Conservation (phyloP, 2,888 invertebrate species). For the Caenorhabditis zanzibari region DNA sequence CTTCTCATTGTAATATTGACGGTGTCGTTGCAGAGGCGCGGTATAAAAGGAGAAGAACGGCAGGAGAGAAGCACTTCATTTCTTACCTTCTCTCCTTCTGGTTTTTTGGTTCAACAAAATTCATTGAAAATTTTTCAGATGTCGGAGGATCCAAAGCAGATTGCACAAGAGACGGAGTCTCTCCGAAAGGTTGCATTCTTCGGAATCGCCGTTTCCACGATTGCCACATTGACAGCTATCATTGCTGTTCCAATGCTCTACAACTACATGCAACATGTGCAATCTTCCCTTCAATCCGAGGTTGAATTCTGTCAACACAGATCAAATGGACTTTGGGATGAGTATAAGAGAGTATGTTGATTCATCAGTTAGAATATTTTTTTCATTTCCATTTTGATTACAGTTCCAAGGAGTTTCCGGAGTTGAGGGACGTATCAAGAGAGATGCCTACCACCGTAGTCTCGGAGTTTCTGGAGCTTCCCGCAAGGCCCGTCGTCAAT, state of each 20-base stretch:
- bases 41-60: slow-evolving; percentile 62
- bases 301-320: slow-evolving; percentile 75
- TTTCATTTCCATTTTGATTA: slow-evolving; percentile 11
- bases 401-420: slow-evolving; percentile 66
- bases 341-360: slow-evolving; percentile 70
- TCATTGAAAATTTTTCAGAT: slow-evolving; percentile 4
- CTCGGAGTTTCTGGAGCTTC: slow-evolving; percentile 60
- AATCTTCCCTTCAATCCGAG: slow-evolving; percentile 74
- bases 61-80: slow-evolving; percentile 43
- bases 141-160: slow-evolving; percentile 69
- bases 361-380: too few relatives aligned
- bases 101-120: neutral
- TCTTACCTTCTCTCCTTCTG: neutral
- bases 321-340: slow-evolving; percentile 75
- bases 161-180: slow-evolving; percentile 69
- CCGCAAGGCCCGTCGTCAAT: slow-evolving; percentile 59
- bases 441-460: slow-evolving; percentile 61
- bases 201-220: slow-evolving; percentile 76
- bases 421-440: slow-evolving; percentile 68
- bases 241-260: slow-evolving; percentile 77
- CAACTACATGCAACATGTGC: slow-evolving; percentile 78
- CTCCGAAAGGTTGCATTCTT: slow-evolving; percentile 72
- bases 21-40: slow-evolving; percentile 35
- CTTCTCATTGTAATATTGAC: slow-evolving; percentile 60
- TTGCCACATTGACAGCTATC: slow-evolving; percentile 76